Evolutionary conservation across 2,797 vertebrate genomes (phyloP).

Genomic region (Poeciliopsis paucimaculata): DNA sequence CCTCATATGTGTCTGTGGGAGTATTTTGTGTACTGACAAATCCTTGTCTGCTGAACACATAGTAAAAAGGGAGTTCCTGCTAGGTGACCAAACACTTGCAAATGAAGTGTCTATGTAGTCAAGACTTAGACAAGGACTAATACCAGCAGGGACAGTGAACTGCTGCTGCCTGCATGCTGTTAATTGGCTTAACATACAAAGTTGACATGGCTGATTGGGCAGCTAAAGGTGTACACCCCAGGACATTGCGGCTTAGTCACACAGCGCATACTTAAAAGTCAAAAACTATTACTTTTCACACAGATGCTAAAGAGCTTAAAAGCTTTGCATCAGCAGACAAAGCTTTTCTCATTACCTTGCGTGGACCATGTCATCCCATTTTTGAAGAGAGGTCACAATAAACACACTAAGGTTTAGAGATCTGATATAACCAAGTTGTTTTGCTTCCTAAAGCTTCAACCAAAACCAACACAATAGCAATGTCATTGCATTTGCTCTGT

Average conservation of each 20-base stretch:
- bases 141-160: constrained; percentile 46
- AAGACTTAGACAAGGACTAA: constrained; percentile 62
- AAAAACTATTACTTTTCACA: constrained; percentile 25
- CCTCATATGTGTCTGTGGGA: constrained; percentile 10
- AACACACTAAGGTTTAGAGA: neutral
- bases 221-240: constrained; percentile 51
- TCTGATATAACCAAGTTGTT: neutral
- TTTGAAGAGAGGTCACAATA: neutral
- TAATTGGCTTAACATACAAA: constrained; percentile 69
- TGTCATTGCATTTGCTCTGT: no score
- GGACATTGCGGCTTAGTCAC: constrained; percentile 51
- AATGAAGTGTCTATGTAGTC: constrained; percentile 52
- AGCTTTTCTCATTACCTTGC: constrained; percentile 6
- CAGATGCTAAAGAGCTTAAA: constrained; percentile 12
- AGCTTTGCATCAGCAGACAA: neutral
- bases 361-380: constrained; percentile 4
- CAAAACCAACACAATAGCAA: neutral
- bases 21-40: constrained; percentile 39
- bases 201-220: constrained; percentile 64
- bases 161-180: constrained; percentile 42
- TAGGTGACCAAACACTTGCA: constrained; percentile 48
- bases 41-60: constrained; percentile 32
- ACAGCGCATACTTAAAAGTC: constrained; percentile 26
- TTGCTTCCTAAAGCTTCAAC: neutral
- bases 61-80: constrained; percentile 28